phyloP scores from a whole-genome alignment of 2,797 vertebrate genomes.

The Tachyglossus aculeatus region DNA sequence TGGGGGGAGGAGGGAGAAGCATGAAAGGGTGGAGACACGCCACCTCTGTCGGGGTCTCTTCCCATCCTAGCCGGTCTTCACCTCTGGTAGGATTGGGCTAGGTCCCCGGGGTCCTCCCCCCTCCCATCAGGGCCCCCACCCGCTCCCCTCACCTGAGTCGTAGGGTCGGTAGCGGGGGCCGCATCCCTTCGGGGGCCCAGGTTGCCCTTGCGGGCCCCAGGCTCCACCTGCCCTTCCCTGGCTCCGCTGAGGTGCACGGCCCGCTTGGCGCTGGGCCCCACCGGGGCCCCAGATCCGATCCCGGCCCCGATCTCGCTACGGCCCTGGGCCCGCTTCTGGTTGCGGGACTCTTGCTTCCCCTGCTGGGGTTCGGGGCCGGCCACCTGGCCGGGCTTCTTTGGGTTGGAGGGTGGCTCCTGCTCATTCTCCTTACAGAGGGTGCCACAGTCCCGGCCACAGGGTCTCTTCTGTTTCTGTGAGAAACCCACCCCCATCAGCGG shows the following conservation, averaged over 20 bases:
- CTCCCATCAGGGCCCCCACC: not conserved
- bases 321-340: constrained; percentile 80
- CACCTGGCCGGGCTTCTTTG: constrained; percentile 57
- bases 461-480: constrained; percentile 60
- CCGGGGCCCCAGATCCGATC: constrained; percentile 68
- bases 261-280: constrained; percentile 72
- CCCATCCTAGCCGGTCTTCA: too few species aligned
- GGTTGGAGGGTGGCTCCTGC: constrained; percentile 66
- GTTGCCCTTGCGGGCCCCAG: constrained; percentile 43
- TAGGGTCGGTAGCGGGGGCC: constrained; percentile 4
- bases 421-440: constrained; percentile 77
- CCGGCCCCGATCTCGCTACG: constrained; percentile 70
- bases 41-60: too few species aligned
- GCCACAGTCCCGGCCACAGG: constrained; percentile 44
- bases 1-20: not conserved
- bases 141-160: constrained; percentile 35
- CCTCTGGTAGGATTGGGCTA: too few species aligned
- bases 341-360: constrained; percentile 80
- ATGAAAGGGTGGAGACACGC: not conserved
- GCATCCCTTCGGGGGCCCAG: constrained; percentile 50
- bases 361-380: constrained; percentile 68
- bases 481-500: constrained; percentile 32
- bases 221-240: constrained; percentile 55
- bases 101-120: not conserved
- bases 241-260: constrained; percentile 70